Conservation (phyloP, 30 jellyfish, hydroid and myxozoan genomes). For the Aurelia sp. region DNA sequence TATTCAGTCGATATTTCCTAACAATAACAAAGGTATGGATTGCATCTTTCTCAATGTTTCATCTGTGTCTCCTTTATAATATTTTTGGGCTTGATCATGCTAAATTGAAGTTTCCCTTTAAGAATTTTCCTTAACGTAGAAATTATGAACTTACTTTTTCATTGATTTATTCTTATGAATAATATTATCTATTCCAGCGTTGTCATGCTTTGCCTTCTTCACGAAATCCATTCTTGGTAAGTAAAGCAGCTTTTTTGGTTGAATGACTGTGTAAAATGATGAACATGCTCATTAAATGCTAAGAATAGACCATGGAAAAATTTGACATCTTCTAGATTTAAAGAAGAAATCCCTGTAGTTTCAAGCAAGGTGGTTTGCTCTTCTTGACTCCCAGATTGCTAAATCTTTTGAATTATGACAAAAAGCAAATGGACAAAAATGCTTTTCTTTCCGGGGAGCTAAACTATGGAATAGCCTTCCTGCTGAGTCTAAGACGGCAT, state of each 20-base stretch:
- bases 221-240: conserved; percentile 77
- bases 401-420: no score
- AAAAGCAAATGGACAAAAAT: no score
- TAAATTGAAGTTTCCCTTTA: no score
- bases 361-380: no score
- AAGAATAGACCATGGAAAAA: no score
- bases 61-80: background rate
- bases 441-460: no score
- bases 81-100: background rate
- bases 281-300: no score
- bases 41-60: background rate
- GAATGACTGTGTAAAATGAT: background rate
- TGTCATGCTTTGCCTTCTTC: conserved; percentile 47
- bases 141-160: background rate
- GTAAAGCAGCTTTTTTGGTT: conserved; percentile 1
- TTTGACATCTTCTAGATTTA: no score
- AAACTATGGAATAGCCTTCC: no score
- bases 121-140: background rate
- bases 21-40: conserved; percentile 38
- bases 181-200: conserved; percentile 31
- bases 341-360: no score
- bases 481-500: no score
- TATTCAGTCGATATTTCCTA: conserved; percentile 66
- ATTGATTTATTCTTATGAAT: background rate
- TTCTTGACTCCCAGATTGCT: no score